Percentiles rank a stretch among this genome's conserved stretches.
These are phyloP conservation scores for Montifringilla adamsi DNA, from an alignment of 2,113 vertebrate species.

Conservation along the genomic window DNA sequence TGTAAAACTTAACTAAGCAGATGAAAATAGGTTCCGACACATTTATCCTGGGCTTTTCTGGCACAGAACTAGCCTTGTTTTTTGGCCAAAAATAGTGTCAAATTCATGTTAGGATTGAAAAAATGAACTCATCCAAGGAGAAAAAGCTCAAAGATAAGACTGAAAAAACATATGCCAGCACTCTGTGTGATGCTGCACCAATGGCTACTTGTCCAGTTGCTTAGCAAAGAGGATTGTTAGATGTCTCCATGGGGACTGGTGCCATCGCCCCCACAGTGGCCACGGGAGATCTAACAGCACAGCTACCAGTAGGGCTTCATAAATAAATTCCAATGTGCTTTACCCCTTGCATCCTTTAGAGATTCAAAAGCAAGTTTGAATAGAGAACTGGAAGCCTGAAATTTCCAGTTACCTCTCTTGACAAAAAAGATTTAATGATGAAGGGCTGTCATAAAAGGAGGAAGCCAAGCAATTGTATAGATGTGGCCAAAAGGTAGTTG, in stretches of 20 bases:
- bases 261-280: neutral
- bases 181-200: neutral
- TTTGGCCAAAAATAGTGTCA: neutral
- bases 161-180: neutral
- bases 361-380: neutral
- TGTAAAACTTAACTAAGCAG: conserved; percentile 23
- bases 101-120: neutral
- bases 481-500: neutral
- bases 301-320: neutral
- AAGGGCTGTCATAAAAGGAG: neutral
- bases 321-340: neutral
- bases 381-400: neutral
- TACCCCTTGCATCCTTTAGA: neutral
- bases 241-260: neutral
- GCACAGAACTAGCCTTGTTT: neutral
- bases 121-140: neutral
- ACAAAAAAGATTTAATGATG: neutral
- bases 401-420: neutral
- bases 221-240: neutral
- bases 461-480: neutral
- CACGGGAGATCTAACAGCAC: neutral
- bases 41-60: neutral
- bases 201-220: neutral
- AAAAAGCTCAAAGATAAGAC: neutral
- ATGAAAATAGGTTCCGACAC: conserved; percentile 46